A percentile compares a stretch with the other conserved stretches of the same genome.
phyloP scores from a whole-genome alignment of 1,140 invertebrate species.

The Doryteuthis pealeii region DNA sequence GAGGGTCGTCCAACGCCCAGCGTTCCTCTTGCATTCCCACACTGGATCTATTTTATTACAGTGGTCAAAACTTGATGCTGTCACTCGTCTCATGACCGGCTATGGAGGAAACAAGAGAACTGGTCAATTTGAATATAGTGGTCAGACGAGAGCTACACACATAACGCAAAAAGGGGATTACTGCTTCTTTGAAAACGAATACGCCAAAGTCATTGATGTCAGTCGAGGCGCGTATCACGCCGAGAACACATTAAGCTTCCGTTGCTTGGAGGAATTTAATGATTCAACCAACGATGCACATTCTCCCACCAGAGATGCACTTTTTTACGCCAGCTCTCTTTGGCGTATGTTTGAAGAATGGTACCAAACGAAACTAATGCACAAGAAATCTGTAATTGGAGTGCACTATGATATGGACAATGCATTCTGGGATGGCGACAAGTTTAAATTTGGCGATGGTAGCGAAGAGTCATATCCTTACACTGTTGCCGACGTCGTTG shows the following conservation, averaged over 20 bases:
- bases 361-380: constrained; percentile 19
- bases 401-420: constrained; percentile 35
- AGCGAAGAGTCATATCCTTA: constrained; percentile 21
- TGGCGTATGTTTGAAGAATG: constrained; percentile 33
- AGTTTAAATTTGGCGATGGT: constrained; percentile 33
- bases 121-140: constrained; percentile 32
- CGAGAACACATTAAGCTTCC: constrained; percentile 19
- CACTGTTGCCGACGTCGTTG: constrained; percentile 27
- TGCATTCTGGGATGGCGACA: constrained; percentile 23
- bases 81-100: constrained; percentile 16
- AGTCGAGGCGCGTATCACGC: constrained; percentile 7
- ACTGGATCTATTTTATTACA: constrained; percentile 21
- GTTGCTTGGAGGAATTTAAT: constrained; percentile 20
- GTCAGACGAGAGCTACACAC: constrained; percentile 22
- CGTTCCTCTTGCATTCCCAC: constrained; percentile 26
- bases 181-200: constrained; percentile 37
- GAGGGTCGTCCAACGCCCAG: constrained; percentile 16
- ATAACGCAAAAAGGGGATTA: constrained; percentile 14
- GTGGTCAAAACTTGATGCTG: constrained; percentile 27
- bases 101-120: constrained; percentile 35
- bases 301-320: constrained; percentile 32
- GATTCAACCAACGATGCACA: constrained; percentile 33
- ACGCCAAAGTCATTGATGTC: constrained; percentile 35
- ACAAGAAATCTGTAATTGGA: constrained; percentile 22
- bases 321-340: constrained; percentile 25